phyloP scores from a whole-genome alignment of 2,888 invertebrate species.

The Aleiodes testaceus region DNA sequence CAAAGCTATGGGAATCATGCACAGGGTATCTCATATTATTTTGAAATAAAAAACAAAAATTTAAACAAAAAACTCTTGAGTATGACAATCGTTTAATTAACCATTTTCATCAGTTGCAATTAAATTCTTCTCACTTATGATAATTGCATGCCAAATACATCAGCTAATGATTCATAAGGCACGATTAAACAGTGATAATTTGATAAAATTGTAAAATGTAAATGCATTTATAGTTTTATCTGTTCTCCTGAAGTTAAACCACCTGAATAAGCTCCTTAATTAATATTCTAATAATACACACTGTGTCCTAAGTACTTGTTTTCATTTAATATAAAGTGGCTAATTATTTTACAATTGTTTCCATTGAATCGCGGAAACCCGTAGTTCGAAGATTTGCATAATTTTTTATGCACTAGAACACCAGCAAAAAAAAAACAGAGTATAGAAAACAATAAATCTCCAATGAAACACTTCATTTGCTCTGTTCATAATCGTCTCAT shows the following conservation, averaged over 20 bases:
- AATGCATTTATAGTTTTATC: slow-evolving; percentile 23
- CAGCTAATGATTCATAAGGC: slow-evolving; percentile 10
- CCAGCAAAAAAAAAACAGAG: neutral
- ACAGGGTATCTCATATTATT: neutral
- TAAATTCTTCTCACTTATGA: neutral
- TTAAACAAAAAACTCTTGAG: neutral
- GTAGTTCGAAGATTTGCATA: slow-evolving; percentile 3
- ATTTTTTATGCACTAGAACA: slow-evolving; percentile 40
- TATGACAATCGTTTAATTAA: slow-evolving; percentile 24
- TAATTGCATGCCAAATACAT: slow-evolving; percentile 30
- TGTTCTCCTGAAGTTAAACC: neutral
- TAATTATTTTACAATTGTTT: slow-evolving; percentile 64
- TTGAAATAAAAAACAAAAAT: neutral
- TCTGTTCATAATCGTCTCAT: too few relatives aligned
- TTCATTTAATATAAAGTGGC: slow-evolving; percentile 60
- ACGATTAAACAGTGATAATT: slow-evolving; percentile 12
- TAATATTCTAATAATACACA: slow-evolving; percentile 46
- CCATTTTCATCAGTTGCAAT: slow-evolving; percentile 1
- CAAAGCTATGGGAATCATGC: slow-evolving; percentile 27
- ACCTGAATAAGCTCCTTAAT: slow-evolving; percentile 24
- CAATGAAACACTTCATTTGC: too few relatives aligned
- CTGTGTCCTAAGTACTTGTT: slow-evolving; percentile 46
- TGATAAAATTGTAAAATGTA: slow-evolving; percentile 6
- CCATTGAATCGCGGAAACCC: slow-evolving; percentile 50
- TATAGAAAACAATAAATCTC: neutral